phyloP scores from a whole-genome alignment of 2,113 vertebrate genomes.

The Reinhardtius hippoglossoides region DNA sequence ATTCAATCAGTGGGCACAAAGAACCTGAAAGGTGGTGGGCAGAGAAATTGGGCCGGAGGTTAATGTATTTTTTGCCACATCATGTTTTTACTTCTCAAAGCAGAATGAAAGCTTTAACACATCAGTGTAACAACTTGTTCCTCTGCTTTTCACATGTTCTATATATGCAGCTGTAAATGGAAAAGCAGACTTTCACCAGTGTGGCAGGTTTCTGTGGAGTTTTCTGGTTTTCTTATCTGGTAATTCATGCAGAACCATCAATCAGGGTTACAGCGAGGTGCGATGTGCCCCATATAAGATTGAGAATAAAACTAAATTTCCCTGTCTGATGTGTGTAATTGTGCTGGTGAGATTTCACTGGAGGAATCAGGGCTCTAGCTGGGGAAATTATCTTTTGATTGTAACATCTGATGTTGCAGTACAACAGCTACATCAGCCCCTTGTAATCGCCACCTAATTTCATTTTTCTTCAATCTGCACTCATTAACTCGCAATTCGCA shows the following conservation, averaged over 20 bases:
- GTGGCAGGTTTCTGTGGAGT: too few relatives aligned
- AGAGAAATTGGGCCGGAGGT: constrained; percentile 1
- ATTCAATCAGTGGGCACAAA: constrained; percentile 10
- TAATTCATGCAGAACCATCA: neutral
- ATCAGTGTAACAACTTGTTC: too few relatives aligned
- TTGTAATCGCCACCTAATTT: constrained; percentile 48
- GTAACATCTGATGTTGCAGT: constrained; percentile 28
- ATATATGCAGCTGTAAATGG: neutral
- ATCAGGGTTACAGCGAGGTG: neutral
- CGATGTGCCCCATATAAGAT: neutral
- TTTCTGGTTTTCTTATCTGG: too few relatives aligned
- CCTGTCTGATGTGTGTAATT: neutral
- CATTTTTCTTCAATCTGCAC: constrained; percentile 33
- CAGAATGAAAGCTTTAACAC: neutral
- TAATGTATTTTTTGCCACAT: neutral
- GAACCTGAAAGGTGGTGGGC: neutral
- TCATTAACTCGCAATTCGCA: constrained; percentile 41
- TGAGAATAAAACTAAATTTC: neutral
- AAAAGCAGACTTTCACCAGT: too few relatives aligned
- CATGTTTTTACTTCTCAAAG: neutral
- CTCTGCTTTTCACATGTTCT: neutral
- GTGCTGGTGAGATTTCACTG: constrained; percentile 21
- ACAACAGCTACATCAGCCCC: constrained; percentile 21
- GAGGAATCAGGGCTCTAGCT: constrained; percentile 7
- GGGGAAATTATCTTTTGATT: constrained; percentile 43